Evolutionary conservation across 2,888 invertebrate genomes (phyloP).

Genomic region (Sclerodermus sp.): DNA sequence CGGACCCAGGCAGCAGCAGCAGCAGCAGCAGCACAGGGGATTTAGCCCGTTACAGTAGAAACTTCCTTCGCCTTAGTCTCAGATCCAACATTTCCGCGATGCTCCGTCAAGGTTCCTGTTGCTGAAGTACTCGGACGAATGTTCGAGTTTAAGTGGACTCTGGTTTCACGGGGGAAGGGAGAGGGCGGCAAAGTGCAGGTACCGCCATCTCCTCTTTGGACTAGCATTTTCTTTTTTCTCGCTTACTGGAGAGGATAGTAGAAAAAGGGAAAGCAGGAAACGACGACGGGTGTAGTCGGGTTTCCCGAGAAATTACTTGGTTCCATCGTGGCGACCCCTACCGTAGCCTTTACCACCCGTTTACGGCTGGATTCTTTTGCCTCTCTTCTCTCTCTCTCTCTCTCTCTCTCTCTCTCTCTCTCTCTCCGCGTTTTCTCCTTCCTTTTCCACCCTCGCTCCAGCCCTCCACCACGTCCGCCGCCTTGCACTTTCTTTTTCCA

Average conservation of each 20-base stretch:
- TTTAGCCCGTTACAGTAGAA: no score
- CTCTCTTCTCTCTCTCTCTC: not conserved
- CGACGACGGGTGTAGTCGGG: conserved; percentile 15
- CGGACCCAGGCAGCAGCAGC: no score
- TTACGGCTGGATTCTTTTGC: conserved; percentile 3
- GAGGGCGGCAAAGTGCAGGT: conserved; percentile 6
- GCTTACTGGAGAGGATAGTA: conserved; percentile 6
- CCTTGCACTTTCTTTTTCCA: not conserved
- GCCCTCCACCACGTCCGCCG: not conserved
- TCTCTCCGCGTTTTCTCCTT: not conserved
- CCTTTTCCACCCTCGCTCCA: not conserved
- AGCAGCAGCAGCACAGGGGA: no score
- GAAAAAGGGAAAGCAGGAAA: conserved; percentile 15
- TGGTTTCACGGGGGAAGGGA: conserved; percentile 16
- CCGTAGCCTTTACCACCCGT: conserved; percentile 11
- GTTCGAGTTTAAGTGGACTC: conserved; percentile 32
- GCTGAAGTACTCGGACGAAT: conserved; percentile 6
- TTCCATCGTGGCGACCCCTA: conserved; percentile 23
- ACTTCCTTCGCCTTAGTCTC: no score
- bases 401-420: not conserved
- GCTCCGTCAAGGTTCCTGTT: no score
- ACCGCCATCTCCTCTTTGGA: conserved; percentile 20
- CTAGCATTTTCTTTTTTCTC: conserved; percentile 13
- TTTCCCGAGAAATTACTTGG: conserved; percentile 33
- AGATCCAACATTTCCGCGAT: no score